Evolutionary conservation across 2,888 invertebrate genomes (phyloP), one percentile per base, ranked within the genome.

Genomic region (Trachelus iudaicus): DNA sequence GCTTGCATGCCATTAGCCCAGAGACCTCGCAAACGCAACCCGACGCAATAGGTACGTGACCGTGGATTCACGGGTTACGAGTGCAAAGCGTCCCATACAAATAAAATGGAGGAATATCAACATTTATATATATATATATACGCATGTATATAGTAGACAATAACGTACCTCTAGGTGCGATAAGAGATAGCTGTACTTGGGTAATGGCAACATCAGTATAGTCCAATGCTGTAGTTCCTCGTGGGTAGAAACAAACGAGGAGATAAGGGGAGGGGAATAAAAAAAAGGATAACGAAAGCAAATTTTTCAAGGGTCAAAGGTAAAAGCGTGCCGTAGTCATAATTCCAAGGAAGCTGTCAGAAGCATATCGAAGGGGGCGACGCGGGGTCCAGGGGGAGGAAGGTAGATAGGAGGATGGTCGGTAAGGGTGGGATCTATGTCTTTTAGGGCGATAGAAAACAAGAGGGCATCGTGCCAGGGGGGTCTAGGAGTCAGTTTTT

Each of bases 1-100:
- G 86, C 89, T 88, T 90, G 90, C 91, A 91, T 91, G 89, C 89
- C 89, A 91, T 91, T 91, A 91, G 90, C 91, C 91, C 89, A 91
- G 87, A 91, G 91, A 91, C 91, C 91, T 88, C 89, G 89, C 87
- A 82, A 89, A 86, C 83, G 81, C 73, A 76, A 78, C 76, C 68
- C 81, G 82, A 82, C 83, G 80, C 81, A 74, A 37, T 34, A 35
- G 34, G 30, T 34, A 74, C 74, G 74, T 30, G 37, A 71, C 56
- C 56, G 56, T 56, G 56, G 56, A 56, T 56, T 56, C 56, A 56
- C 56, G 56, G 56, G 56, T 56, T 56, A 56, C 56, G 56, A 56
- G 56, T 56, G 56, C 56, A 56, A 56, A 56, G 56, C 56, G 56
- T 56, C 56, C 56, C 56, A 23, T 56, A 56, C 23, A 56, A 56